Evolutionary conservation across 2,888 invertebrate species (phyloP), one percentile per base, ranked within the genome.

Genomic region (Apeira syringaria): DNA sequence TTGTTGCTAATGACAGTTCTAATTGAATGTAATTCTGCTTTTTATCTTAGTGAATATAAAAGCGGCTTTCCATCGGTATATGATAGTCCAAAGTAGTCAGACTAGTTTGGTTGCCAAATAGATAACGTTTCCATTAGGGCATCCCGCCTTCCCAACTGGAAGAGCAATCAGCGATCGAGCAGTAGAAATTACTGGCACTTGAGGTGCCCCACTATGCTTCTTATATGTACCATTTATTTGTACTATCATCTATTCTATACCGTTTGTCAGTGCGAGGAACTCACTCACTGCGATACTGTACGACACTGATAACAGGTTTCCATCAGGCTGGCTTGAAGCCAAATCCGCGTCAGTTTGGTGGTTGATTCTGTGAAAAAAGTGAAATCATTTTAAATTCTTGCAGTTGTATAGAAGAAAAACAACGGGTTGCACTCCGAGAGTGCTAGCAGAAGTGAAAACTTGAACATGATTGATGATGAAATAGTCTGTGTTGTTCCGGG

Each of bases 61-160:
- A n/a, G n/a, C n/a, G n/a, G n/a, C n/a, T n/a, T n/a, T n/a, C n/a
- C n/a, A n/a, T n/a, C n/a, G n/a, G n/a, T n/a, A n/a, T n/a, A n/a
- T n/a, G n/a, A n/a, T n/a, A 24, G 6, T 7, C n/a, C 3, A 5
- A 36, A 27, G 20, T 15, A 25, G 29, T 35, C 27, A 32, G 36
- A 27, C 32, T 22, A 10, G 18, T 25, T 36, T 9, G 11, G 28
- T 33, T 37, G 37, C 43, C 37, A 36, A 37, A 17, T 24, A 32
- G 33, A 43, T 33, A 37, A 17, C 12, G 15, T 10, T 37, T 43
- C 33, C 37, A 43, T 43, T 43, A 37, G 31, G 20, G 29, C 25
- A 13, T 18, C 34, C 34, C 12, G 20, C 2, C 20, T 20, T 20
- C 20, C 20, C 20, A 7, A 13, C 13, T 37, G 29, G 15, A 37